phyloP scores from a whole-genome alignment of 2,797 vertebrate species.

The Selene dorsalis region DNA sequence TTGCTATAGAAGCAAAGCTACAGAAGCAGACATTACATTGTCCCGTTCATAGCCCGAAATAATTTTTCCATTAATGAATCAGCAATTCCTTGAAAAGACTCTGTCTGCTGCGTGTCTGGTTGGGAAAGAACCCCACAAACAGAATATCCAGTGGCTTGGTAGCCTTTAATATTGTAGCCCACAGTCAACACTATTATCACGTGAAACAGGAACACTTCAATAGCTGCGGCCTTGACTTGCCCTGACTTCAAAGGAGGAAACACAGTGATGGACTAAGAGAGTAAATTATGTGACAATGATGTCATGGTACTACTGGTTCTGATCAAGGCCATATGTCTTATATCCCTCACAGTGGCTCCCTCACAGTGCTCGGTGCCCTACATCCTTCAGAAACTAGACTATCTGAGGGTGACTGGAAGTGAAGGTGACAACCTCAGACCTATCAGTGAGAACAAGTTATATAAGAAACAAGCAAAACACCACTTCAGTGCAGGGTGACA shows the following conservation, averaged over 20 bases:
- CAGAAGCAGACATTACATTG: conserved; percentile 37
- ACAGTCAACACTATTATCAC: conserved; percentile 44
- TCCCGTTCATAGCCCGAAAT: conserved; percentile 35
- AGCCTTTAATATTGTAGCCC: conserved; percentile 35
- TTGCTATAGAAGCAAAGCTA: conserved; percentile 8
- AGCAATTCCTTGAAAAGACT: conserved; percentile 40
- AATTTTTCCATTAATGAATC: conserved; percentile 69
- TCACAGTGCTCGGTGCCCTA: conserved; percentile 18
- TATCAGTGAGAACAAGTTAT: conserved; percentile 6
- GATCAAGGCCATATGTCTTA: conserved; percentile 75
- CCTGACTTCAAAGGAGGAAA: conserved; percentile 57
- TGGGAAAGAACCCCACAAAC: conserved; percentile 36
- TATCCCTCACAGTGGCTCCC: conserved; percentile 61
- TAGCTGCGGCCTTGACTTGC: conserved; percentile 54
- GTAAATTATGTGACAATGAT: conserved; percentile 81
- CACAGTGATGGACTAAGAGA: conserved; percentile 58
- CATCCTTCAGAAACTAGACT: conserved; percentile 32
- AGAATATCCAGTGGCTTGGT: conserved; percentile 45
- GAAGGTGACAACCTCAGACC: conserved; percentile 45
- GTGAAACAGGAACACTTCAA: conserved; percentile 55
- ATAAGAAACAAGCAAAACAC: conserved; percentile 35
- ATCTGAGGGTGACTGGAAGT: conserved; percentile 19
- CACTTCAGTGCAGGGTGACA: conserved; percentile 16
- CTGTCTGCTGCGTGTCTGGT: conserved; percentile 53
- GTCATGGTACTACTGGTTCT: conserved; percentile 76